A percentile compares a stretch with the other conserved stretches of the same genome.
phyloP scores from a whole-genome alignment of 2,888 invertebrate species.

The Cerastis leucographa region DNA sequence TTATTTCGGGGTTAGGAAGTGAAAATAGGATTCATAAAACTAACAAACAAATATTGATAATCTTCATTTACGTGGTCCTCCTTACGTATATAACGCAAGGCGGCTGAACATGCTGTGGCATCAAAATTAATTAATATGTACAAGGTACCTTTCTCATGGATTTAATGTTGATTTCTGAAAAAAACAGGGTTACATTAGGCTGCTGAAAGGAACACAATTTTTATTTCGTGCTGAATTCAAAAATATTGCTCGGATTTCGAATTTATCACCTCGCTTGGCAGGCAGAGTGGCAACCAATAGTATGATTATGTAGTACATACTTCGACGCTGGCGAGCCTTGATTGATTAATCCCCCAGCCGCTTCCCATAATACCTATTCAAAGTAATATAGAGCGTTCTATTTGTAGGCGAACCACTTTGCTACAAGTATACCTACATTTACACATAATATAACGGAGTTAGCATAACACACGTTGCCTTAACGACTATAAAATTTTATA shows the following conservation, averaged over 20 bases:
- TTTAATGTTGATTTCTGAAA: background rate
- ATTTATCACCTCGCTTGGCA: background rate
- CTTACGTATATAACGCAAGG: background rate
- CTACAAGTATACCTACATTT: constrained; percentile 4
- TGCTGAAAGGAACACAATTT: background rate
- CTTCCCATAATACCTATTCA: constrained; percentile 33
- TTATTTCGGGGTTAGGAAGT: background rate
- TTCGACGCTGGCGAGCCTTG: constrained; percentile 24
- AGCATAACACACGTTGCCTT: constrained; percentile 50
- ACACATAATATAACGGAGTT: constrained; percentile 37
- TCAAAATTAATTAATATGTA: background rate
- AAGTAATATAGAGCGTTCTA: constrained; percentile 27
- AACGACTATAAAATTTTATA: constrained; percentile 64
- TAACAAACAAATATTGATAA: background rate
- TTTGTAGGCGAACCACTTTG: constrained; percentile 29
- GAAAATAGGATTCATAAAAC: background rate
- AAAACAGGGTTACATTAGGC: background rate
- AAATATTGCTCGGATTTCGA: background rate
- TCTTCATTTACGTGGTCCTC: background rate
- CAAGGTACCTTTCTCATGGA: background rate
- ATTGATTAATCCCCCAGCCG: constrained; percentile 50
- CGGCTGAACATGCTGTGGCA: background rate
- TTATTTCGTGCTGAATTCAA: background rate
- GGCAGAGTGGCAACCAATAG: constrained; percentile 3
- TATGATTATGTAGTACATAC: constrained; percentile 43